Conservation (phyloP, 2,113 vertebrate species). For the Ploceus nigricollis region DNA sequence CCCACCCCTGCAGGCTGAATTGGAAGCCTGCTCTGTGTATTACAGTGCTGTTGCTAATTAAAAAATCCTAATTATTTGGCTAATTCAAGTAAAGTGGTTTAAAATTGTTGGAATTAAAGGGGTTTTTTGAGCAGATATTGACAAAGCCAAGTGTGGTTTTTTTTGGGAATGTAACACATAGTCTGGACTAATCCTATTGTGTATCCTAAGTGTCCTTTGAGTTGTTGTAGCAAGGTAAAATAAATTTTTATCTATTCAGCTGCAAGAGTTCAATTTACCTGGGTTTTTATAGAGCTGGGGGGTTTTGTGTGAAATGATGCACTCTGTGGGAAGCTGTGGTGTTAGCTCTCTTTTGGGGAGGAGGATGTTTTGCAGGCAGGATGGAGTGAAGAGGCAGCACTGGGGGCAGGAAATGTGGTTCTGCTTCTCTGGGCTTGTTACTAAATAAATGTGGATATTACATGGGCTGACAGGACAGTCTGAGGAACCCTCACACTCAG, state of each 20-base stretch:
- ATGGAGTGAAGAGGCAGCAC: background rate
- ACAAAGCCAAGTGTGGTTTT: rapidly evolving
- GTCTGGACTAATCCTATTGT: rapidly evolving
- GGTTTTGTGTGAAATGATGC: background rate
- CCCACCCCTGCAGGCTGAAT: rapidly evolving
- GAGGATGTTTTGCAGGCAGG: no score
- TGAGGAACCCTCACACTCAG: background rate
- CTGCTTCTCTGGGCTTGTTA: background rate
- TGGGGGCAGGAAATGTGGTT: background rate
- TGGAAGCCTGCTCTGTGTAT: background rate
- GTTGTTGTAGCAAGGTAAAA: background rate
- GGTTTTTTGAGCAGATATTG: rapidly evolving
- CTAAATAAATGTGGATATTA: background rate
- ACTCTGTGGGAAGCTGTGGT: rapidly evolving
- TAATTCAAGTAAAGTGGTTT: background rate
- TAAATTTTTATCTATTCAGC: rapidly evolving
- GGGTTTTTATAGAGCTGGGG: background rate
- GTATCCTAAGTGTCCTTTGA: background rate
- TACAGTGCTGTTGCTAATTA: background rate
- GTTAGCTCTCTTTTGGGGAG: background rate
- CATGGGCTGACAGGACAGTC: rapidly evolving
- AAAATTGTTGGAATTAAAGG: background rate
- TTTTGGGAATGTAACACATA: rapidly evolving
- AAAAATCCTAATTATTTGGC: background rate
- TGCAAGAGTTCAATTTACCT: background rate